Conservation (phyloP, 2,888 invertebrate species). For the Harpalus rubripes region DNA sequence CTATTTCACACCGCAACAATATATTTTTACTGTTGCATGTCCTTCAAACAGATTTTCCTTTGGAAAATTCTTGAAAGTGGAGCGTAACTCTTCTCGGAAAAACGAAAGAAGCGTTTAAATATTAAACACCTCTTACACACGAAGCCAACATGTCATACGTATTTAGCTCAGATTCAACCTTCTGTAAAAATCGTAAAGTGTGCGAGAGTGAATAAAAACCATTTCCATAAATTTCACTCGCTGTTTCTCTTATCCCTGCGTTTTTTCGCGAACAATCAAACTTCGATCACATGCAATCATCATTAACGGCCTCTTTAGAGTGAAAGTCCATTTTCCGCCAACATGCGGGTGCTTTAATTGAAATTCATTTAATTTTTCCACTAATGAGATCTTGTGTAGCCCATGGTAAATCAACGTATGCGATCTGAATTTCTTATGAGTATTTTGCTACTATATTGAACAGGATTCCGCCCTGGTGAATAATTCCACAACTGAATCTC, state of each 20-base stretch:
- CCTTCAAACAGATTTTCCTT: neutral
- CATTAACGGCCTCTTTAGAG: slow-evolving; percentile 59
- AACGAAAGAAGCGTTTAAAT: slow-evolving; percentile 29
- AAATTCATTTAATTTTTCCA: slow-evolving; percentile 73
- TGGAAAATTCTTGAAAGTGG: neutral
- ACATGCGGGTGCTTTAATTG: slow-evolving; percentile 72
- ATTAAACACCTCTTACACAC: slow-evolving; percentile 36
- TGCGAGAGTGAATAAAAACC: slow-evolving; percentile 45
- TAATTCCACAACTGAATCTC: slow-evolving; percentile 40
- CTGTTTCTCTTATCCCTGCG: slow-evolving; percentile 45
- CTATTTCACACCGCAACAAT: neutral
- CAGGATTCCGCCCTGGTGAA: slow-evolving; percentile 16
- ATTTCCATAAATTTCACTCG: slow-evolving; percentile 56
- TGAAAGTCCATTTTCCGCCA: slow-evolving; percentile 27
- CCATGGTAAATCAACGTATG: neutral
- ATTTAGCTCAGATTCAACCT: slow-evolving; percentile 50
- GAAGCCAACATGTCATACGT: slow-evolving; percentile 43
- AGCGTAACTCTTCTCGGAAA: slow-evolving; percentile 5
- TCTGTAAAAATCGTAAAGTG: slow-evolving; percentile 50
- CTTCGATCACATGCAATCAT: slow-evolving; percentile 66
- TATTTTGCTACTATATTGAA: slow-evolving; percentile 11
- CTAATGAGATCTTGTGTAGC: slow-evolving; percentile 73
- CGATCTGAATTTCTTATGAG: slow-evolving; percentile 9
- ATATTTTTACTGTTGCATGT: neutral
- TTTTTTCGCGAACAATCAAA: slow-evolving; percentile 62